Conservation (phyloP, 2,888 invertebrate genomes). For the Hyposoter dolosus region DNA sequence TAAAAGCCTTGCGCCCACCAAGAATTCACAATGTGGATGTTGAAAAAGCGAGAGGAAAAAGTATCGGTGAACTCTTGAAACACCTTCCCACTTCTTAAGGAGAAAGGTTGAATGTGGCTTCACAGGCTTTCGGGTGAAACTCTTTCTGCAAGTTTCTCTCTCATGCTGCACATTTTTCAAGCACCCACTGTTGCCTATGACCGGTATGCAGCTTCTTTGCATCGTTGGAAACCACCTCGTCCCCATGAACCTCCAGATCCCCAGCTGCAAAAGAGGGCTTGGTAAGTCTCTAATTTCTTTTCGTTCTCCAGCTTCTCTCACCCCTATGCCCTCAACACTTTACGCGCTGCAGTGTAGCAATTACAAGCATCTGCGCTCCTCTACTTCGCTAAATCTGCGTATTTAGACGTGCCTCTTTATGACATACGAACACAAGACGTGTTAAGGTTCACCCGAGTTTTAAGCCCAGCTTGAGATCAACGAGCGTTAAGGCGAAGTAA, state of each 20-base stretch:
- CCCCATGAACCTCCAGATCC: background rate
- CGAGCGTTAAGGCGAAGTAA: conserved; percentile 55
- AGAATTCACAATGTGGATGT: conserved; percentile 10
- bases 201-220: conserved; percentile 38
- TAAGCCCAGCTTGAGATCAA: conserved; percentile 43
- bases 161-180: conserved; percentile 41
- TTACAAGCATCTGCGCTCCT: conserved; percentile 68
- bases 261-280: conserved; percentile 17
- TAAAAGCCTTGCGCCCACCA: conserved; percentile 38
- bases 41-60: conserved; percentile 40
- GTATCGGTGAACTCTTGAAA: conserved; percentile 58
- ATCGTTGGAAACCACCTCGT: conserved; percentile 41
- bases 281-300: conserved; percentile 58
- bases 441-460: conserved; percentile 28
- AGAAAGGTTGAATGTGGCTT: conserved; percentile 37
- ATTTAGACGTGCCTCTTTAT: conserved; percentile 61
- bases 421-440: conserved; percentile 27
- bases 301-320: conserved; percentile 5
- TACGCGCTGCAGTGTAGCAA: conserved; percentile 63
- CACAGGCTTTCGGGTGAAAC: conserved; percentile 46
- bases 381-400: conserved; percentile 59
- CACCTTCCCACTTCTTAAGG: conserved; percentile 39
- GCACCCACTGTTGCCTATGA: conserved; percentile 24
- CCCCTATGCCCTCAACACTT: conserved; percentile 37
- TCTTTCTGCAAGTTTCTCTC: conserved; percentile 41